Conservation (phyloP, 2,888 invertebrate species). For the Itoplectis maculator region DNA sequence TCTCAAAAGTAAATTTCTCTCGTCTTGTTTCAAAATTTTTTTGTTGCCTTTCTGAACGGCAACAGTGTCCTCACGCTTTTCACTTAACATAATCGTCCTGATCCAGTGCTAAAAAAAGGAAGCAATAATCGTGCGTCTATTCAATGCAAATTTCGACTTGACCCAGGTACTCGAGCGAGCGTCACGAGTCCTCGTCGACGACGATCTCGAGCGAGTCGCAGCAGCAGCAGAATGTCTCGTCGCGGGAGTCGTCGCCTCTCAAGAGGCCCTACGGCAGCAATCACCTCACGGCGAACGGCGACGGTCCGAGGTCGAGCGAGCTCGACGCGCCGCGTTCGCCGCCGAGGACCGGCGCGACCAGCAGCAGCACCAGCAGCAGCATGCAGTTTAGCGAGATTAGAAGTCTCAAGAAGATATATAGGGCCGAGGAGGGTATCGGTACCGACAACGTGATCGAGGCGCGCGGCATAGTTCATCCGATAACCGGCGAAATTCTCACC, state of each 20-base stretch:
- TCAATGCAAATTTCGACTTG: conserved; percentile 17
- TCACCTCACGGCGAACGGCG: conserved; percentile 69
- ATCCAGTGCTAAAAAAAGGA: background rate
- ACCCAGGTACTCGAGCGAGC: conserved; percentile 79
- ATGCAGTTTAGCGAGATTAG: conserved; percentile 90
- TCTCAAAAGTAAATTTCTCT: too few species aligned
- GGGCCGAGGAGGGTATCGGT: conserved; percentile 89
- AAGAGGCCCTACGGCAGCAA: conserved; percentile 70
- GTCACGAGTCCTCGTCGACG: conserved; percentile 76
- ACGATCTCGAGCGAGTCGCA: conserved; percentile 74
- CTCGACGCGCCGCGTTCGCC: conserved; percentile 64
- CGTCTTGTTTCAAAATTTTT: too few species aligned
- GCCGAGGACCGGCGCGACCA: conserved; percentile 54
- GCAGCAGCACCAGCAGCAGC: conserved; percentile 85
- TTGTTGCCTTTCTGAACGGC: too few species aligned
- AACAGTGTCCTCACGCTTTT: too few species aligned
- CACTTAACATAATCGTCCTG: too few species aligned
- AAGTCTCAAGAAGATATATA: conserved; percentile 91
- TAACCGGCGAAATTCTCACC: conserved; percentile 94
- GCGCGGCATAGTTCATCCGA: conserved; percentile 93
- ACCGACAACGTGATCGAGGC: conserved; percentile 91
- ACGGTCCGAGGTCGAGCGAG: conserved; percentile 58
- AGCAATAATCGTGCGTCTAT: background rate
- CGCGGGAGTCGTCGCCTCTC: conserved; percentile 75
- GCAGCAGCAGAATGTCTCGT: conserved; percentile 71